Base-by-base conservation (phyloP, 2,888 invertebrate species). In the Dryococelus australis region DNA sequence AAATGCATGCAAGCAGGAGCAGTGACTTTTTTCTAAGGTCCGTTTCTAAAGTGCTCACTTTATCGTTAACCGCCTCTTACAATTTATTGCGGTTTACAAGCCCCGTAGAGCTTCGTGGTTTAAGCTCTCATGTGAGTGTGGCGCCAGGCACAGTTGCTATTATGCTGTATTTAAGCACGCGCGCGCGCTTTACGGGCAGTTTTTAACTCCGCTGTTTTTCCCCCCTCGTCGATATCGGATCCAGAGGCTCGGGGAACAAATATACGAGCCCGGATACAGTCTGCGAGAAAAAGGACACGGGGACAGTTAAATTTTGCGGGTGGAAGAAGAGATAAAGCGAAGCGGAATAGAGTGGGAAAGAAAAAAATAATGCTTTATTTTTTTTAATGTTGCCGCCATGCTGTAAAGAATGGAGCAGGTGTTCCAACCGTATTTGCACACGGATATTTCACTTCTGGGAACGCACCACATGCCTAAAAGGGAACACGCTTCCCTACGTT, bases 351-450 rank as follows among this genome's bases (percentile, higher is more conserved):
- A 24, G 65, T n/a, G 65, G 65, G n/a, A 0, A 4, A 4, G n/a
- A 0, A 4, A 4, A 35, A 35, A 35, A 35, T 16, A 6, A n/a
- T 24, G 10, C 65, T 65, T 65, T 65, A 65, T 65, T 65, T 65
- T 65, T 65, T 65, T 16, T 47, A 47, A 65, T n/a, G 20, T 16
- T n/a, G 16, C n/a, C 65, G 24, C 65, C n/a, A 65, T n/a, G 6
- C n/a, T 65, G 65, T n/a, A 65, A 65, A 65, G 65, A 65, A 65
- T 6, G 65, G 65, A 65, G 65, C 65, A 65, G 65, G 65, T 65
- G 65, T 65, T n/a, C n/a, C 24, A 6, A 8, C 65, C n/a, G 24
- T 65, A 65, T 65, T 65, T 65, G 6, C 24, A 65, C 65, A 20
- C 24, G 20, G 65, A 65, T 65, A 65, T 65, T 65, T 65, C 65